phyloP scores from a whole-genome alignment of 1,140 invertebrate species.

The Aphelinus atriplicis region DNA sequence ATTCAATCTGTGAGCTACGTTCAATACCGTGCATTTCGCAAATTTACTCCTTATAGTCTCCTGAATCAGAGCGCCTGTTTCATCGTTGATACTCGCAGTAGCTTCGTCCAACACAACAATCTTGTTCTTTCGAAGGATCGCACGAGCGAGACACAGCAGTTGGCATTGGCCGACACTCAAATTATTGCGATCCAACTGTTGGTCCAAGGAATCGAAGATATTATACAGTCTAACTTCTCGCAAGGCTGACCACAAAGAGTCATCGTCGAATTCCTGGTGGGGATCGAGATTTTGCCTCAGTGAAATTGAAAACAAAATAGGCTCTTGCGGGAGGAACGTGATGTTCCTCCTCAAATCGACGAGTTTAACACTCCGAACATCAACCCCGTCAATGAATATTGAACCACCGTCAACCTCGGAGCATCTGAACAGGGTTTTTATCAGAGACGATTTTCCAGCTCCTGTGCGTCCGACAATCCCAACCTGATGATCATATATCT shows the following conservation, averaged over 20 bases:
- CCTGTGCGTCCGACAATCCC: constrained; percentile 20
- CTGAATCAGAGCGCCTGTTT: constrained; percentile 73
- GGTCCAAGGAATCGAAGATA: constrained; percentile 49
- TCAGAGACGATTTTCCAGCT: constrained; percentile 18
- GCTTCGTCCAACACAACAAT: constrained; percentile 72
- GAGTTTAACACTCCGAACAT: neutral
- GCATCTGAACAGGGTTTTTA: neutral
- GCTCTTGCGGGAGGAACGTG: constrained; percentile 4
- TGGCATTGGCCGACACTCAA: constrained; percentile 78
- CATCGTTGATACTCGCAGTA: constrained; percentile 68
- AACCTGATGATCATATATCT: neutral
- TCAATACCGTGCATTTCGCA: constrained; percentile 66
- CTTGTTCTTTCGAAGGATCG: constrained; percentile 72
- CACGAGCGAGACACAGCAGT: constrained; percentile 78
- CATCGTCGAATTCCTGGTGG: neutral
- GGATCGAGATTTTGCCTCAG: constrained; percentile 3
- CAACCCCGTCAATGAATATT: neutral
- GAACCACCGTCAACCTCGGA: neutral
- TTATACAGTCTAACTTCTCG: constrained; percentile 67
- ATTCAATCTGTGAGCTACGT: constrained; percentile 65
- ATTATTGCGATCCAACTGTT: constrained; percentile 41
- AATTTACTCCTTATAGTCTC: constrained; percentile 71
- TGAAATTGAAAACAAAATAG: neutral
- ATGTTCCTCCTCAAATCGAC: neutral
- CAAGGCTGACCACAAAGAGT: neutral